Evolutionary conservation across 2,888 invertebrate genomes (phyloP).

Genomic region (Noctua janthina): DNA sequence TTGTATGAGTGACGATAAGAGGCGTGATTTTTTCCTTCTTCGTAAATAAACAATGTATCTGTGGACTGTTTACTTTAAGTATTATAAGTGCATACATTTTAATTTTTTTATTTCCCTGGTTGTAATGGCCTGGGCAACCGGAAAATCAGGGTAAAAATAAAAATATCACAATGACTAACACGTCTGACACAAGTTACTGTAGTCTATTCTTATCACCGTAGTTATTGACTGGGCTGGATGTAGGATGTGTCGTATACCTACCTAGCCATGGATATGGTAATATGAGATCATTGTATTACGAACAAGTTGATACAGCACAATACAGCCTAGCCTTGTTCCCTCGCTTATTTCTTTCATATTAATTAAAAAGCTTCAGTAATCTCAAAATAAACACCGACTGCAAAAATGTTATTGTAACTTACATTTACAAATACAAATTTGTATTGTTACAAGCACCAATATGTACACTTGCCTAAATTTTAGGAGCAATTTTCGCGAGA

Average conservation of each 20-base stretch:
- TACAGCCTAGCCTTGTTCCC: constrained; percentile 62
- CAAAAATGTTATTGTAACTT: constrained; percentile 18
- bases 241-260: constrained; percentile 13
- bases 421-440: too few relatives aligned
- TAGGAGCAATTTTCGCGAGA: too few relatives aligned
- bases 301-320: constrained; percentile 42
- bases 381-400: constrained; percentile 43
- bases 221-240: constrained; percentile 28
- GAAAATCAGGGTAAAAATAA: background rate
- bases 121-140: background rate
- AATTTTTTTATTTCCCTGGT: constrained; percentile 4
- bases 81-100: constrained; percentile 4
- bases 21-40: constrained; percentile 27
- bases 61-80: constrained; percentile 10
- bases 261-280: constrained; percentile 29
- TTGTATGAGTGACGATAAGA: constrained; percentile 13
- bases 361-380: constrained; percentile 68
- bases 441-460: too few relatives aligned
- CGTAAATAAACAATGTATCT: constrained; percentile 29
- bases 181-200: background rate
- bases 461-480: too few relatives aligned
- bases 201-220: constrained; percentile 33
- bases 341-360: constrained; percentile 65
- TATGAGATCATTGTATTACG: constrained; percentile 60
- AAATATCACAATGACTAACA: constrained; percentile 32